Percentiles rank a stretch among this genome's conserved stretches.
Evolutionary conservation across 2,797 vertebrate genomes (phyloP).

Genomic region (Amniataba percoides): DNA sequence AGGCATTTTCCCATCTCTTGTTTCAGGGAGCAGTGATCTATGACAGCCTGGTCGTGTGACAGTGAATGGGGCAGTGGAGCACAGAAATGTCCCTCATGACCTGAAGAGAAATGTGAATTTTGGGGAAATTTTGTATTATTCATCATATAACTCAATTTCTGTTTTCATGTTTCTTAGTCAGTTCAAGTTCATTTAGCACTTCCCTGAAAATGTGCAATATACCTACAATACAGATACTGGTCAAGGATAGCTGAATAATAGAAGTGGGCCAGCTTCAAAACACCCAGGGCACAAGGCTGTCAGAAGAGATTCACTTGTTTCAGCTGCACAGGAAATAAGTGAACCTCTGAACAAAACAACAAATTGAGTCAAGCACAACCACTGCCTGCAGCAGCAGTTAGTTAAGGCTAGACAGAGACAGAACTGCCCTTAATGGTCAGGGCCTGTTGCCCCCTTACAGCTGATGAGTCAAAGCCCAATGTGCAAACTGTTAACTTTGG

Average conservation of each 20-base stretch:
- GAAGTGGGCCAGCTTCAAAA: not conserved
- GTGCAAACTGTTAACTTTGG: not conserved
- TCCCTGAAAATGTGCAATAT: not conserved
- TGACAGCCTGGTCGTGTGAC: slow-evolving; percentile 46
- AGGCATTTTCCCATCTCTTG: slow-evolving; percentile 54
- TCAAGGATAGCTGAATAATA: not conserved
- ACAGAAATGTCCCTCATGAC: slow-evolving; percentile 35
- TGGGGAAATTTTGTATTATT: not conserved
- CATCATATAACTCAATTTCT: not conserved
- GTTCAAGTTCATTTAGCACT: not conserved
- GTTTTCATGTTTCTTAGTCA: not conserved
- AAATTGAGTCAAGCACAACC: not conserved
- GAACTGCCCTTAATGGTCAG: not conserved
- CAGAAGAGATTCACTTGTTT: slow-evolving; percentile 15
- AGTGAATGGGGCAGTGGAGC: slow-evolving; percentile 34
- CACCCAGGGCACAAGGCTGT: not conserved
- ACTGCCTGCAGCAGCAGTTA: slow-evolving; percentile 13
- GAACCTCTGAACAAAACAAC: too few species aligned
- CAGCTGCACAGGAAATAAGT: not conserved
- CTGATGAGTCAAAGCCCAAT: not conserved
- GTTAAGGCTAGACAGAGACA: not conserved
- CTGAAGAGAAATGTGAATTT: slow-evolving; percentile 20
- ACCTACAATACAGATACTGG: not conserved
- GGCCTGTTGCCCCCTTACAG: not conserved
- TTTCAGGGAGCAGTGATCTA: slow-evolving; percentile 56